Conservation (phyloP, 2,797 vertebrate genomes). For the Sebastiscus albofasciatus region DNA sequence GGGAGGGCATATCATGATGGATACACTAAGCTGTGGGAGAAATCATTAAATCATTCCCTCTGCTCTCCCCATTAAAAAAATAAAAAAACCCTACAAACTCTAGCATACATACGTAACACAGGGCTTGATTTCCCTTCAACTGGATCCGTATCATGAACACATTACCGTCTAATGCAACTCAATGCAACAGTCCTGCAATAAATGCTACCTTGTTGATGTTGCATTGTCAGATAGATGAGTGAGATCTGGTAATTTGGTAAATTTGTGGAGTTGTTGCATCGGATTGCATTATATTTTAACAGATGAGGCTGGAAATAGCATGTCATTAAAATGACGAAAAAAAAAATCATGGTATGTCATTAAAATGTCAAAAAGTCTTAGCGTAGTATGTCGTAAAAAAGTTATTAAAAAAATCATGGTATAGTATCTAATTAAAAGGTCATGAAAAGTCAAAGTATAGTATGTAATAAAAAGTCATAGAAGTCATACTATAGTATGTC, state of each 20-base stretch:
- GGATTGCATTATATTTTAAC: conserved; percentile 3
- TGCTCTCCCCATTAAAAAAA: conserved; percentile 44
- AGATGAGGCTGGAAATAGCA: neutral
- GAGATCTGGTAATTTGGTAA: neutral
- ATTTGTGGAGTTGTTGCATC: conserved; percentile 5
- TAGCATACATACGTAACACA: conserved; percentile 12
- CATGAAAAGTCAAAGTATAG: too few relatives aligned
- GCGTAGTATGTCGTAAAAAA: neutral
- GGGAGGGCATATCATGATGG: conserved; percentile 67
- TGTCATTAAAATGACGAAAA: neutral
- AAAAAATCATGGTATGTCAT: neutral
- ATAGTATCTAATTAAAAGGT: neutral
- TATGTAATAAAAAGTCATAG: too few relatives aligned
- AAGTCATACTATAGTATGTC: neutral
- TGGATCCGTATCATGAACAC: neutral
- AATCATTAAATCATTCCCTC: conserved; percentile 69
- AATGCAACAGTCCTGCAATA: conserved; percentile 9
- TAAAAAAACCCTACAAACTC: neutral
- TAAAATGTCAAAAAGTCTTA: neutral
- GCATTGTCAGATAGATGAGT: neutral
- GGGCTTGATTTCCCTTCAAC: conserved; percentile 4
- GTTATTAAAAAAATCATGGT: too few relatives aligned
- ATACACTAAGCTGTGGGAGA: conserved; percentile 64
- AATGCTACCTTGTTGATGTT: neutral
- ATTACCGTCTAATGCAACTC: conserved; percentile 20